Percentiles rank a stretch among this genome's conserved stretches.
Conservation (phyloP, 2,888 invertebrate species). For the Torymus auratus region DNA sequence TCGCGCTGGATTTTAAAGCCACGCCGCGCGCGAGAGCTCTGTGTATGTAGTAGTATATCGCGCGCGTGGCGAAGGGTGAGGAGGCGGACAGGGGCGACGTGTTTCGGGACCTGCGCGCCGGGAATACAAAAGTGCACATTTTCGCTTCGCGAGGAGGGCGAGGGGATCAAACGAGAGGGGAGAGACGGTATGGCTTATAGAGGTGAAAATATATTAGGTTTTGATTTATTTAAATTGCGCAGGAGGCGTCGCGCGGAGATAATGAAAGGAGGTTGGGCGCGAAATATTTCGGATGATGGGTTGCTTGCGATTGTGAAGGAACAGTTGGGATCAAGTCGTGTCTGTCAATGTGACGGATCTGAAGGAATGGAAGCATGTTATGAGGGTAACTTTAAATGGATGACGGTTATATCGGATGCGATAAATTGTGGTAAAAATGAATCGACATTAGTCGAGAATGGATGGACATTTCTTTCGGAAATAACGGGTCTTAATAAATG, state of each 20-base stretch:
- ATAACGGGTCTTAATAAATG: too few species aligned
- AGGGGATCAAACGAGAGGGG: neutral
- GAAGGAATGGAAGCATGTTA: neutral
- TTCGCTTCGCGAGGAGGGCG: constrained; percentile 19
- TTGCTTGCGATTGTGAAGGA: too few species aligned
- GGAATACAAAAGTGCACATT: constrained; percentile 63
- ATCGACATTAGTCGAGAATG: too few species aligned
- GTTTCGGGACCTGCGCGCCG: constrained; percentile 62
- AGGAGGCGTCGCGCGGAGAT: neutral
- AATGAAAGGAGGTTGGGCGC: neutral
- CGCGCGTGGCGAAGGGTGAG: constrained; percentile 11
- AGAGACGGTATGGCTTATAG: neutral
- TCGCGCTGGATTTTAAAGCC: constrained; percentile 59
- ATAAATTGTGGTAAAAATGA: too few species aligned
- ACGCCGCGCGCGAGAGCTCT: neutral
- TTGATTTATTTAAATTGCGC: constrained; percentile 52
- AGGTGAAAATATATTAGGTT: constrained; percentile 18
- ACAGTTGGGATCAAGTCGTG: neutral
- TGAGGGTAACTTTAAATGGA: neutral
- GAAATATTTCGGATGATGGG: too few species aligned
- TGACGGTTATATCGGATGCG: too few species aligned
- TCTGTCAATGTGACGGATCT: neutral
- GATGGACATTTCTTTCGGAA: too few species aligned
- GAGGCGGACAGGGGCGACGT: constrained; percentile 59
- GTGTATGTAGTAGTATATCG: constrained; percentile 1